These are phyloP conservation scores for Varecia variegata DNA, from an alignment of 2,797 vertebrate genomes.

Conservation along the genomic window DNA sequence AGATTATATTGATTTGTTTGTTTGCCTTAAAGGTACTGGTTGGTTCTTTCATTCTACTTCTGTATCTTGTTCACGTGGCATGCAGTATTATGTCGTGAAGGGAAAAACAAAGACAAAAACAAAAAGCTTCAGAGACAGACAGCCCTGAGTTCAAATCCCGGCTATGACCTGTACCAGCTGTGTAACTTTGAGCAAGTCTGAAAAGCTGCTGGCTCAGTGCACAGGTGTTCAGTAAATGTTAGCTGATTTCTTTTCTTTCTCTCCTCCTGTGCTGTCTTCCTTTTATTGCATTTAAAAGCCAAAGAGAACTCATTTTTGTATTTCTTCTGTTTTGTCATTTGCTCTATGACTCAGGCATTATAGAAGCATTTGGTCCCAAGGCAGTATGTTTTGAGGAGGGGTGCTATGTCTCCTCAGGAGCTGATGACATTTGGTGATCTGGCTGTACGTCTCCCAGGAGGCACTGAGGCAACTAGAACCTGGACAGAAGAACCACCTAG, in stretches of 20 bases:
- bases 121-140: neutral
- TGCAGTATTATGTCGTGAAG: neutral
- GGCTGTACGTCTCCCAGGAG: neutral
- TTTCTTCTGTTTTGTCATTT: neutral
- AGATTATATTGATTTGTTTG: neutral
- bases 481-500: neutral
- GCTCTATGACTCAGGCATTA: neutral
- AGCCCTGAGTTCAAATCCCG: neutral
- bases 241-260: neutral
- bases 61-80: neutral
- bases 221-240: neutral
- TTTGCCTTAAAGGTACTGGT: neutral
- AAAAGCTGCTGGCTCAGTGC: neutral
- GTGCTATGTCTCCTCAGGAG: neutral
- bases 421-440: neutral
- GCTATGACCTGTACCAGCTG: too few species aligned
- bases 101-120: neutral
- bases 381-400: neutral
- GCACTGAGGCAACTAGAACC: neutral
- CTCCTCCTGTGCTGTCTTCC: neutral
- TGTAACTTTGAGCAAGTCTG: neutral
- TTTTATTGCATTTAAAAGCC: neutral
- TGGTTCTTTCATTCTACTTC: neutral
- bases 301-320: neutral
- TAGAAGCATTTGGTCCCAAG: neutral